Percentiles rank a stretch among this genome's conserved stretches.
phyloP scores from a whole-genome alignment of 2,113 vertebrate species.

The Ciconia stormi region DNA sequence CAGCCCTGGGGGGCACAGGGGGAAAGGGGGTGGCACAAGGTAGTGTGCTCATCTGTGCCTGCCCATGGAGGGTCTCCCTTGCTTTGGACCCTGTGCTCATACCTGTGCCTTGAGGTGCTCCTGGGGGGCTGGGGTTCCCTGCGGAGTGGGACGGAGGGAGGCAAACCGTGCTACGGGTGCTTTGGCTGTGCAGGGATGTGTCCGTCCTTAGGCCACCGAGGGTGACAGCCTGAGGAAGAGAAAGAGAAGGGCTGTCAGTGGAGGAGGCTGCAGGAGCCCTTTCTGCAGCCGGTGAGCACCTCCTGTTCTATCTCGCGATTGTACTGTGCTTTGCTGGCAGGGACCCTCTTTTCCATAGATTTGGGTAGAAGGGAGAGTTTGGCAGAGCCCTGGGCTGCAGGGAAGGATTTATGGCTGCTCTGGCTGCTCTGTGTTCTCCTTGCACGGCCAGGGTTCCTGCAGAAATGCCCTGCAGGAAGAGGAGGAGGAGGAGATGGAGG shows the following conservation, averaged over 20 bases:
- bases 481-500: background rate
- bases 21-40: background rate
- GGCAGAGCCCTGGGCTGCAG: conserved; percentile 51
- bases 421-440: conserved; percentile 29
- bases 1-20: background rate
- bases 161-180: background rate
- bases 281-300: background rate
- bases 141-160: accelerated
- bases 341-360: conserved; percentile 62
- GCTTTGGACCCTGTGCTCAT: background rate
- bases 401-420: conserved; percentile 54
- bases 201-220: background rate
- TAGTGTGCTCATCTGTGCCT: background rate
- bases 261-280: background rate
- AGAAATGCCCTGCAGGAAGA: background rate
- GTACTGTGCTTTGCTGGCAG: conserved; percentile 26
- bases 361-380: conserved; percentile 58
- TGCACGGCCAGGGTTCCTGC: conserved; percentile 16
- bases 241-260: background rate
- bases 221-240: background rate
- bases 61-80: accelerated
- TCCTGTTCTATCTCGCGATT: background rate
- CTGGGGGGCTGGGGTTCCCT: accelerated
- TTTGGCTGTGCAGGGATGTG: background rate
- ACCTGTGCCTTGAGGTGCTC: accelerated